These are phyloP conservation scores for Urechis unicinctus DNA, from an alignment of 2,888 invertebrate genomes.

Conservation along the genomic window DNA sequence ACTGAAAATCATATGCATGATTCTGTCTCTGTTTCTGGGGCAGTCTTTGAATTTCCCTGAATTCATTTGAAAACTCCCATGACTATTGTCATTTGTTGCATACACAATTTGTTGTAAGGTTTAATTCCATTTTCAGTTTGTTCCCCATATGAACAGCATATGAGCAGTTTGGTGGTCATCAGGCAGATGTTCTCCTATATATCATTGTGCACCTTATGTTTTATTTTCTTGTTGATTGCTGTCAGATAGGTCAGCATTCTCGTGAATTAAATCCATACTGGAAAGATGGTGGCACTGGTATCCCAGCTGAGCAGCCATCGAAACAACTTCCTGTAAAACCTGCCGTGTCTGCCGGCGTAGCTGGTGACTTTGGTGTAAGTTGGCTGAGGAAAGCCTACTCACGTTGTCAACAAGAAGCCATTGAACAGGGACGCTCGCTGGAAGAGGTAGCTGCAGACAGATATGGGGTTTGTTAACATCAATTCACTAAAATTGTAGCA, in stretches of 20 bases:
- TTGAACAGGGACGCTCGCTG: slow-evolving; percentile 53
- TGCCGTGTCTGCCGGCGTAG: slow-evolving; percentile 17
- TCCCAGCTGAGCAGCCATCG: slow-evolving; percentile 56
- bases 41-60: no score
- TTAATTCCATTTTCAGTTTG: no score
- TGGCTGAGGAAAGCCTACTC: slow-evolving; percentile 57
- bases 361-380: slow-evolving; percentile 55
- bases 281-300: slow-evolving; percentile 80
- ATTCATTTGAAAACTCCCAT: no score
- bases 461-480: slow-evolving; percentile 53
- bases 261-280: slow-evolving; percentile 87
- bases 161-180: no score
- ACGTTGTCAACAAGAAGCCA: slow-evolving; percentile 57
- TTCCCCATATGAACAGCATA: no score
- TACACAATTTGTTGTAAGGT: no score
- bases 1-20: no score
- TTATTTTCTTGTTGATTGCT: background rate
- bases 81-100: no score
- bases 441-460: slow-evolving; percentile 59
- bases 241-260: slow-evolving; percentile 62
- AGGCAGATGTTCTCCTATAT: background rate
- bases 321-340: slow-evolving; percentile 2
- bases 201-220: background rate
- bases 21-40: no score
- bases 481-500: background rate